phyloP scores from a whole-genome alignment of 2,113 vertebrate species.

The Rhombomys opimus region DNA sequence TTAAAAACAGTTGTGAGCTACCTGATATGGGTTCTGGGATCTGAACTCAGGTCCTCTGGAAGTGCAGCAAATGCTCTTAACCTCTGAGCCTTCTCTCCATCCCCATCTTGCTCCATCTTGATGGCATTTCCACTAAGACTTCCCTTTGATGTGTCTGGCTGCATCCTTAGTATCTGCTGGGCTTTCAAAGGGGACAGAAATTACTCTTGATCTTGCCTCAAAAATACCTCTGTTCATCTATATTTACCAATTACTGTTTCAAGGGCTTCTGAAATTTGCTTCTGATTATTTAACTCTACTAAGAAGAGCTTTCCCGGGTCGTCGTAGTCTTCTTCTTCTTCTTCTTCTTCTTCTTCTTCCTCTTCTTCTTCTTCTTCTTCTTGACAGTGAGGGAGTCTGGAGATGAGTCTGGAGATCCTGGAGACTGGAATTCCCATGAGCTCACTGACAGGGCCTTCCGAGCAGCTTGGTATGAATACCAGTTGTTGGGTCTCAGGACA shows the following conservation, averaged over 20 bases:
- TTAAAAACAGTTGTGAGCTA: neutral
- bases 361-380: constrained; percentile 93
- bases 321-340: too few species aligned
- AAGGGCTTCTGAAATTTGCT: constrained; percentile 95
- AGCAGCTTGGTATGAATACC: neutral
- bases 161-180: constrained; percentile 97
- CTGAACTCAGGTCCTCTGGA: neutral
- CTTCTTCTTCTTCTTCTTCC: too few species aligned
- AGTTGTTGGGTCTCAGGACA: neutral
- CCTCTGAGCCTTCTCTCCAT: neutral
- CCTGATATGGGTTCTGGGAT: neutral
- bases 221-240: constrained; percentile 94
- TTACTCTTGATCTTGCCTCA: constrained; percentile 98
- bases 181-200: constrained; percentile 96
- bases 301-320: constrained; percentile 97
- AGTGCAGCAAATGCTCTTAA: neutral
- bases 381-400: too few species aligned
- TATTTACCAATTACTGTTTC: constrained; percentile 97
- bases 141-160: constrained; percentile 96
- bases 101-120: constrained; percentile 93
- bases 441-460: neutral
- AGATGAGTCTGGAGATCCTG: neutral
- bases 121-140: constrained; percentile 97
- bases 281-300: constrained; percentile 97
- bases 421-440: neutral